A percentile compares a stretch with the other conserved stretches of the same genome.
These are phyloP conservation scores for Neoitamus cyanurus DNA, from an alignment of 2,888 invertebrate species.

Conservation along the genomic window DNA sequence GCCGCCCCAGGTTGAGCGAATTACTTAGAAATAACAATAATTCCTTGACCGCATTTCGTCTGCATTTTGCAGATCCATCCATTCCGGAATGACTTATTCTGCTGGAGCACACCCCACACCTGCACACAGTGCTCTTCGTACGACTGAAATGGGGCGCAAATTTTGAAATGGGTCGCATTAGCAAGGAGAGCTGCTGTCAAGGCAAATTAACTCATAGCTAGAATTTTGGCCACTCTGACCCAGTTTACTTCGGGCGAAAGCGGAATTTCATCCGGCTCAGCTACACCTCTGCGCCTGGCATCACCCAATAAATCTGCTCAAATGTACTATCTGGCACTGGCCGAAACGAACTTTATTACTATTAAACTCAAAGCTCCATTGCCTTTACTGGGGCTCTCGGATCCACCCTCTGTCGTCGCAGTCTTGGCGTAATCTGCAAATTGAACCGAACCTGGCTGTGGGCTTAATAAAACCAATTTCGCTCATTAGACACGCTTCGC, in stretches of 20 bases:
- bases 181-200: not conserved
- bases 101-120: not conserved
- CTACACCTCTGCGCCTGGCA: not conserved
- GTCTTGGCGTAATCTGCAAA: constrained; percentile 6
- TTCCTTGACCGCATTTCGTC: not conserved
- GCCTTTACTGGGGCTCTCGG: not conserved
- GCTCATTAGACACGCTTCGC: constrained; percentile 18
- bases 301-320: not conserved
- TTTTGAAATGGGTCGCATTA: not conserved
- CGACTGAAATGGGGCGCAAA: not conserved
- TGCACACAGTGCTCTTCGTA: not conserved
- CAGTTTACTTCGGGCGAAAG: not conserved
- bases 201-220: not conserved
- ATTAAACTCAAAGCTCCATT: not conserved
- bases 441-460: not conserved
- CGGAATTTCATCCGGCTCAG: not conserved
- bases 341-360: not conserved
- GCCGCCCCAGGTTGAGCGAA: not conserved
- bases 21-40: not conserved
- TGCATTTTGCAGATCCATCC: not conserved
- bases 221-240: not conserved
- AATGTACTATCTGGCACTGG: not conserved
- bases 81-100: not conserved
- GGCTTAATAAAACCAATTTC: not conserved
- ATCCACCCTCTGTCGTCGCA: not conserved